These are phyloP conservation scores for Nemotelus nigrinus DNA, from an alignment of 2,888 invertebrate species.

Conservation along the genomic window DNA sequence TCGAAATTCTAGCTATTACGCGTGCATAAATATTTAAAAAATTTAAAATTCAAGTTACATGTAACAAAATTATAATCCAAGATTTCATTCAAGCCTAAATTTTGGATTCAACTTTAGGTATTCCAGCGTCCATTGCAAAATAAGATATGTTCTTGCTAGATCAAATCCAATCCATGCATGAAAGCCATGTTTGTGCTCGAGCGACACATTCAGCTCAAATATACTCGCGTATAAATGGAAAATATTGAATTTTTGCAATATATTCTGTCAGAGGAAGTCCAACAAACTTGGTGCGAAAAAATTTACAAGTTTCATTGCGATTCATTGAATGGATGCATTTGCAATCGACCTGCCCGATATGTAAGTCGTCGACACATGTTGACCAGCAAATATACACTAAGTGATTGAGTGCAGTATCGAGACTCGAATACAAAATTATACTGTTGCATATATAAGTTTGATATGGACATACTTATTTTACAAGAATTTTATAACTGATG, in stretches of 20 bases:
- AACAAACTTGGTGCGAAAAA: not conserved
- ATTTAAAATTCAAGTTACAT: too few species aligned
- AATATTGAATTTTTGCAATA: not conserved
- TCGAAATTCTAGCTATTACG: too few species aligned
- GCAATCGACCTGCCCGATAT: not conserved
- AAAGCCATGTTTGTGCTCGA: not conserved
- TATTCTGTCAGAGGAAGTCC: not conserved
- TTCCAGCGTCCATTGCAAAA: not conserved
- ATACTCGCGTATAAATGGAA: not conserved
- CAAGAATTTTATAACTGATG: not conserved
- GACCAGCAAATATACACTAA: not conserved
- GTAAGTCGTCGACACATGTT: not conserved
- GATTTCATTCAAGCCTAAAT: too few species aligned
- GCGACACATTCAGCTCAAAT: not conserved
- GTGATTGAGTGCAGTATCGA: not conserved
- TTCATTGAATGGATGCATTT: not conserved
- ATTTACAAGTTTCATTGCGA: not conserved
- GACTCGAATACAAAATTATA: not conserved
- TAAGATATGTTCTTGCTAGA: not conserved
- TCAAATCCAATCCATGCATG: not conserved
- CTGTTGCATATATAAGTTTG: not conserved
- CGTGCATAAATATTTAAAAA: too few species aligned
- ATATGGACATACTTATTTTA: not conserved
- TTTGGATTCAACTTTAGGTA: not conserved
- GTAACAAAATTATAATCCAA: too few species aligned